These are phyloP conservation scores for Rutpela maculata DNA, from an alignment of 2,888 invertebrate species.

Conservation along the genomic window DNA sequence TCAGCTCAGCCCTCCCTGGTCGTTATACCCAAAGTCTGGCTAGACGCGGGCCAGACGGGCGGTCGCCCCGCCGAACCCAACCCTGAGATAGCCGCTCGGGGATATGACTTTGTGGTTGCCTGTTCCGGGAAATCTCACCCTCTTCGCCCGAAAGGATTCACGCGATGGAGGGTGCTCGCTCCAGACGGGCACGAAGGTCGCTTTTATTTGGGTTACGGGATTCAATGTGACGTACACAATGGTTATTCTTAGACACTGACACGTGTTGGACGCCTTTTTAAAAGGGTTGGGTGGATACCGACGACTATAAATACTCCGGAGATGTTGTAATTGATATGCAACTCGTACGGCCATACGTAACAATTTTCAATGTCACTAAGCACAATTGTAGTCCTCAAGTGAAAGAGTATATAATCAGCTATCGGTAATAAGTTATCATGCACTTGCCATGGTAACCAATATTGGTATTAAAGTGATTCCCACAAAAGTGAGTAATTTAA, in stretches of 20 bases:
- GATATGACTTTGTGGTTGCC: constrained; percentile 66
- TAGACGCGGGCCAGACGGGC: constrained; percentile 69
- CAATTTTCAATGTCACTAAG: neutral
- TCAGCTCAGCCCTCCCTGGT: constrained; percentile 53
- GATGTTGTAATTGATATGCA: constrained; percentile 4
- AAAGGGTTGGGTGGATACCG: constrained; percentile 20
- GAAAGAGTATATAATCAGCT: neutral
- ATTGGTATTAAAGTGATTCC: no score
- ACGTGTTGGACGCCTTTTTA: constrained; percentile 20
- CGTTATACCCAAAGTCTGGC: constrained; percentile 59
- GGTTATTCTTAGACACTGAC: constrained; percentile 61
- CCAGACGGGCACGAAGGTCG: constrained; percentile 59
- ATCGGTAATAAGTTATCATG: neutral
- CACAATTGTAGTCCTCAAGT: neutral
- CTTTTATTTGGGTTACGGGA: constrained; percentile 64
- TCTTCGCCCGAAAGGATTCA: constrained; percentile 69
- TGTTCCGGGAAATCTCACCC: constrained; percentile 66
- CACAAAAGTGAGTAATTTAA: no score
- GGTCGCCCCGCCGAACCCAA: constrained; percentile 39
- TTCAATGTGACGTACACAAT: constrained; percentile 61
- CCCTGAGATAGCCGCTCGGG: constrained; percentile 66
- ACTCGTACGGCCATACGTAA: neutral
- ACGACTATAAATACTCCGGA: constrained; percentile 17
- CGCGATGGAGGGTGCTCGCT: constrained; percentile 55
- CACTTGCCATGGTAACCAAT: no score